Percentiles rank a stretch among this genome's conserved stretches.
Evolutionary conservation across 2,888 invertebrate genomes (phyloP).

Genomic region (Agrotis ipsilon): DNA sequence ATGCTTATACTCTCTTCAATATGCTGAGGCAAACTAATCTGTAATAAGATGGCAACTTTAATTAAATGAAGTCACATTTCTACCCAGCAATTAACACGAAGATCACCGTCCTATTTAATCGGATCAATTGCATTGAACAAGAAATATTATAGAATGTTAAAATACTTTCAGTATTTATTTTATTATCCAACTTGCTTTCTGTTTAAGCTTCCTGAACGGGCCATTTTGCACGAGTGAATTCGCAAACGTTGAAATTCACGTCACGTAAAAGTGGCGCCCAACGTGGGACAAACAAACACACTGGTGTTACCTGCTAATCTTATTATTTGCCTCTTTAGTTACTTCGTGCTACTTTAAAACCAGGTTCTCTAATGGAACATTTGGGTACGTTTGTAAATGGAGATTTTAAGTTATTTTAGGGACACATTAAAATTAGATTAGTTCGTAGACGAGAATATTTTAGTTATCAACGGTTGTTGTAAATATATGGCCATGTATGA

Average conservation of each 20-base stretch:
- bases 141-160: conserved; percentile 22
- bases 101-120: conserved; percentile 31
- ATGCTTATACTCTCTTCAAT: conserved; percentile 81
- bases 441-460: neutral
- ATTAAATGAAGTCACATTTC: conserved; percentile 6
- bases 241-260: conserved; percentile 61
- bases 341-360: conserved; percentile 41
- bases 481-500: too few species aligned
- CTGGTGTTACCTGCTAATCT: conserved; percentile 64
- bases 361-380: conserved; percentile 12
- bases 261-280: conserved; percentile 72
- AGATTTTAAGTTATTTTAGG: neutral
- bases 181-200: conserved; percentile 29
- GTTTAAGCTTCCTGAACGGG: conserved; percentile 46
- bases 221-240: conserved; percentile 59
- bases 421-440: neutral
- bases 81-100: conserved; percentile 10
- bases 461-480: too few species aligned
- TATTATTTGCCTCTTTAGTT: conserved; percentile 66
- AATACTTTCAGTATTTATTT: conserved; percentile 32
- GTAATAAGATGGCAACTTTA: conserved; percentile 10
- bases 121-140: conserved; percentile 18
- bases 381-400: neutral
- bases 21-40: conserved; percentile 77
- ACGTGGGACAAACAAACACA: conserved; percentile 67